Percentiles rank a stretch among this genome's conserved stretches.
These are phyloP conservation scores for Sander vitreus DNA, from an alignment of 2,113 vertebrate species.

Conservation along the genomic window DNA sequence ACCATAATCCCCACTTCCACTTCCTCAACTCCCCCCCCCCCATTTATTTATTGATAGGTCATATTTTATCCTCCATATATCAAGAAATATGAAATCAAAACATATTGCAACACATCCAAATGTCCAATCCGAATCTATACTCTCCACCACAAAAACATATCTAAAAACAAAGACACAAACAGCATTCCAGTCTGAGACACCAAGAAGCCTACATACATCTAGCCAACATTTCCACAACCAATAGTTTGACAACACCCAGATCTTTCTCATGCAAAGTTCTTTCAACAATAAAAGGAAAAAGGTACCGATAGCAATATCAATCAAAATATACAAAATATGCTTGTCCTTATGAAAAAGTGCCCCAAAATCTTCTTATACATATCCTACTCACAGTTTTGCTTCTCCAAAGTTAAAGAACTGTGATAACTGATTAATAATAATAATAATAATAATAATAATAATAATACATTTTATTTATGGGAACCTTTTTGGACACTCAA, in stretches of 20 bases:
- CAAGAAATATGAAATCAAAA: neutral
- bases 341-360: neutral
- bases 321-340: neutral
- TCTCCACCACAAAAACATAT: neutral
- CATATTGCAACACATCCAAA: neutral
- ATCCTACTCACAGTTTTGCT: neutral
- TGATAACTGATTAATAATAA: neutral
- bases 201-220: neutral
- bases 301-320: neutral
- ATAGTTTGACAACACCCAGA: neutral
- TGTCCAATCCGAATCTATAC: neutral
- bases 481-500: too few species aligned
- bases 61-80: neutral
- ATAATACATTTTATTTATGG: too few species aligned
- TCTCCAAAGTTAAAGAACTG: neutral
- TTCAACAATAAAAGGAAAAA: neutral
- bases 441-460: too few species aligned
- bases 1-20: constrained; percentile 54
- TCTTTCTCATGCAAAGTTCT: neutral
- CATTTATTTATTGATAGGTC: too few species aligned
- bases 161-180: neutral
- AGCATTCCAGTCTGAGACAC: neutral
- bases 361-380: neutral
- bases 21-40: too few species aligned
- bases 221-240: neutral